A percentile compares a stretch with the other conserved stretches of the same genome.
phyloP scores from a whole-genome alignment of 30 jellyfish, hydroid and myxozoan species.

The Turritopsis rubra region DNA sequence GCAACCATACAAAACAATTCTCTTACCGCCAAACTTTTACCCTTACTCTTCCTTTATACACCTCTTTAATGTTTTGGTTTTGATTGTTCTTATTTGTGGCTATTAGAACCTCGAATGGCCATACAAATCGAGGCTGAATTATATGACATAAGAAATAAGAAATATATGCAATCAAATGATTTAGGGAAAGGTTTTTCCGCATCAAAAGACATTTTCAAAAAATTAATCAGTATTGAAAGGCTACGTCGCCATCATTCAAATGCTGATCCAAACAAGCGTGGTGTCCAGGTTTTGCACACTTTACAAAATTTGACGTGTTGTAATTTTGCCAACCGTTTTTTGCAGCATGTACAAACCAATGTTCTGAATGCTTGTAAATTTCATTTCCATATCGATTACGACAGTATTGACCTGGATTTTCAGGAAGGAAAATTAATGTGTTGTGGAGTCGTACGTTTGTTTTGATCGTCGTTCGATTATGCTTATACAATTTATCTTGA shows the following conservation, averaged over 20 bases:
- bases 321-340: slow-evolving; percentile 82
- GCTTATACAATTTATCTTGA: slow-evolving; percentile 52
- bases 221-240: slow-evolving; percentile 32
- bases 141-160: too few species aligned
- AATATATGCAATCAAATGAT: too few species aligned
- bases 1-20: neutral
- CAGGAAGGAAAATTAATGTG: slow-evolving; percentile 39
- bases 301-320: slow-evolving; percentile 36
- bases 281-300: slow-evolving; percentile 69
- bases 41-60: neutral
- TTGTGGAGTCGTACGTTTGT: neutral
- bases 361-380: slow-evolving; percentile 83
- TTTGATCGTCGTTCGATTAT: neutral
- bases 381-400: slow-evolving; percentile 91
- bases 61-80: neutral
- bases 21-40: neutral
- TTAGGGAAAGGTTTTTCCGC: too few species aligned
- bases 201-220: too few species aligned
- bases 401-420: slow-evolving; percentile 69
- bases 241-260: slow-evolving; percentile 79
- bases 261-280: slow-evolving; percentile 89
- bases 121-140: too few species aligned
- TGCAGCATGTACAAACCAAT: slow-evolving; percentile 60
- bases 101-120: too few species aligned
- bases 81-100: neutral